Evolutionary conservation across 1,140 invertebrate genomes (phyloP).

Genomic region (Brachionus plicatilis): DNA sequence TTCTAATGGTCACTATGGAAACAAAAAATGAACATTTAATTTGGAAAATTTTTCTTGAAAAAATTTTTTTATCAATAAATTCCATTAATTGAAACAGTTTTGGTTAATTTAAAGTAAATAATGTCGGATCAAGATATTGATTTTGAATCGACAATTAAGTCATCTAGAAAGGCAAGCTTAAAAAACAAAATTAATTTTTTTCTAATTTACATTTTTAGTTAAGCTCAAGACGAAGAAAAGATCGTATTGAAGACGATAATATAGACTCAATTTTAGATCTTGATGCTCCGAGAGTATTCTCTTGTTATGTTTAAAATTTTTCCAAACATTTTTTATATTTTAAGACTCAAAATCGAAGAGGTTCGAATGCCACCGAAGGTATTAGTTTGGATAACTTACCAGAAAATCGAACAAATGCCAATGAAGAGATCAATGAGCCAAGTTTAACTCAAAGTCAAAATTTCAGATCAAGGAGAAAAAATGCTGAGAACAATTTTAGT

Average conservation of each 20-base stretch:
- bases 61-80: background rate
- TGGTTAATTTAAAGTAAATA: background rate
- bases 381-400: background rate
- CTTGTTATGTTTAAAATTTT: background rate
- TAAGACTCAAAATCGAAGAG: background rate
- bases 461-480: background rate
- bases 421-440: background rate
- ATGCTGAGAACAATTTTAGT: background rate
- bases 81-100: background rate
- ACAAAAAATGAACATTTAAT: background rate
- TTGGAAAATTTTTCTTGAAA: background rate
- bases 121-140: slow-evolving; percentile 13
- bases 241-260: background rate
- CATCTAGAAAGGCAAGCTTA: slow-evolving; percentile 1
- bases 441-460: slow-evolving; percentile 4
- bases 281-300: background rate
- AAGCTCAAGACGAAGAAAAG: slow-evolving; percentile 2
- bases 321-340: background rate
- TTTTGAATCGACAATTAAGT: background rate
- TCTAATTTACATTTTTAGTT: background rate
- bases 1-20: background rate
- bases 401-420: background rate
- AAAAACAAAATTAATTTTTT: background rate
- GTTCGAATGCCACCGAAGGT: background rate
- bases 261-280: background rate